Conservation (phyloP, 2,797 vertebrate species). For the Avahi laniger region DNA sequence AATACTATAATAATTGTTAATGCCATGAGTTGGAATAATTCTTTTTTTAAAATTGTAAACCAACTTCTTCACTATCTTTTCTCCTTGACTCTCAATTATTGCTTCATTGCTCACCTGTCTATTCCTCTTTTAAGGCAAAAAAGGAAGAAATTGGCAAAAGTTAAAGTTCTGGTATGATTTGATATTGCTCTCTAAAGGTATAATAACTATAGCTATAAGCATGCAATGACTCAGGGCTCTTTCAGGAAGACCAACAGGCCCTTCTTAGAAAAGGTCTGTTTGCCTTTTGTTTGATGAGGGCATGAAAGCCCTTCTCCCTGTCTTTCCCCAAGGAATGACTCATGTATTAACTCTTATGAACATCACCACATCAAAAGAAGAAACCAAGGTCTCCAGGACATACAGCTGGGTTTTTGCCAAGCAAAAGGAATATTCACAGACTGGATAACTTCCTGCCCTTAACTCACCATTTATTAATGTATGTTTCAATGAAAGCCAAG, state of each 20-base stretch:
- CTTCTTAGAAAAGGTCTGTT: slow-evolving; percentile 81
- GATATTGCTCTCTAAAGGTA: slow-evolving; percentile 73
- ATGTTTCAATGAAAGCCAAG: not conserved
- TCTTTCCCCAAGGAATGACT: slow-evolving; percentile 73
- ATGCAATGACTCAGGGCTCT: slow-evolving; percentile 80
- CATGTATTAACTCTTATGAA: slow-evolving; percentile 66
- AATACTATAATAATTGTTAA: not conserved
- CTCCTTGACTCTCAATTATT: not conserved
- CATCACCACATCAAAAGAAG: slow-evolving; percentile 65
- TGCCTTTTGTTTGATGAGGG: slow-evolving; percentile 78
- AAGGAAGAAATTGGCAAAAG: not conserved
- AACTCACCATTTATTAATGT: slow-evolving; percentile 41
- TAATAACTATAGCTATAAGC: slow-evolving; percentile 77
- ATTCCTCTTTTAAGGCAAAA: not conserved
- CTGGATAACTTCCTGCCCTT: slow-evolving; percentile 59
- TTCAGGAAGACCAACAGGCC: slow-evolving; percentile 69
- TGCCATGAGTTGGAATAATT: not conserved
- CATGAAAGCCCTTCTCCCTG: slow-evolving; percentile 62
- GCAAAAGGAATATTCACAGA: slow-evolving; percentile 31
- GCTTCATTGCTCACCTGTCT: slow-evolving; percentile 4
- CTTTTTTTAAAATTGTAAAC: not conserved
- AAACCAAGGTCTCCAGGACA: slow-evolving; percentile 68
- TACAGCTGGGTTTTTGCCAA: slow-evolving; percentile 57
- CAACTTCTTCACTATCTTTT: not conserved
- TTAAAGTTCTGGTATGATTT: not conserved